Base-by-base conservation (phyloP, 2,113 vertebrate genomes). In the Fulmarus glacialis region DNA sequence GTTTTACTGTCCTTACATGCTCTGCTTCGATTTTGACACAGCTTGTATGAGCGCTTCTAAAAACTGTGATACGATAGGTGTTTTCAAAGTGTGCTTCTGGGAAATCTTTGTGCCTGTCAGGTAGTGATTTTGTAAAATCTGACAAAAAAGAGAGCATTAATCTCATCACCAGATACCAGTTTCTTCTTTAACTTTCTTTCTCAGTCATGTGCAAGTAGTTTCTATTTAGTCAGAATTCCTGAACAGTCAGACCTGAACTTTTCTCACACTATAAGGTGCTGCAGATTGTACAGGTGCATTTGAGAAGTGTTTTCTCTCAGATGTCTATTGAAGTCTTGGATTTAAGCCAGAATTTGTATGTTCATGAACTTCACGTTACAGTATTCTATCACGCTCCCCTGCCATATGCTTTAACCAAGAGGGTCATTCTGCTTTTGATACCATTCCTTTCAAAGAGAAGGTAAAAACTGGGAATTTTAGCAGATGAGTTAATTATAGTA, bases 171-270 rank as follows among this genome's bases (percentile, higher is more conserved):
- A 94, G 60, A 20, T 60, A 80, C 8, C 36, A 70, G 55, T 60
- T 85, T 87, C 53, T 74, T 87, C 56, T 93, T 73, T 45, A 92
- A 29, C 75, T 96, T 89, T 92, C 82, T 93, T 96, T 96, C 58
- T 87, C 87, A 87, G 79, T 93, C 68, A 85, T 58, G 32, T 60
- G 34, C 53, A 77, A 68, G 48, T 24, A 63, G 43, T 64, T 93
- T 91, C 84, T 85, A 42, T 88, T 85, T 87, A 87, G 53, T 91
- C 85, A 73, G 73, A 96, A 95, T 66, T 94, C 78, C 66, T 94
- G 40, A 95, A 82, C 70, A 93, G 78, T 97, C 93, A 97, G 68
- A 96, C 58, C 71, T 86, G 85, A 96, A 93, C 70, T 92, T 62
- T 83, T 86, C 87, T 93, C 87, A 81, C 42, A 38, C 36, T 73